Percentiles rank a stretch among this genome's conserved stretches.
These are phyloP conservation scores for Drosophila subpulchrella DNA, from an alignment of 1,140 invertebrate genomes.

Conservation along the genomic window DNA sequence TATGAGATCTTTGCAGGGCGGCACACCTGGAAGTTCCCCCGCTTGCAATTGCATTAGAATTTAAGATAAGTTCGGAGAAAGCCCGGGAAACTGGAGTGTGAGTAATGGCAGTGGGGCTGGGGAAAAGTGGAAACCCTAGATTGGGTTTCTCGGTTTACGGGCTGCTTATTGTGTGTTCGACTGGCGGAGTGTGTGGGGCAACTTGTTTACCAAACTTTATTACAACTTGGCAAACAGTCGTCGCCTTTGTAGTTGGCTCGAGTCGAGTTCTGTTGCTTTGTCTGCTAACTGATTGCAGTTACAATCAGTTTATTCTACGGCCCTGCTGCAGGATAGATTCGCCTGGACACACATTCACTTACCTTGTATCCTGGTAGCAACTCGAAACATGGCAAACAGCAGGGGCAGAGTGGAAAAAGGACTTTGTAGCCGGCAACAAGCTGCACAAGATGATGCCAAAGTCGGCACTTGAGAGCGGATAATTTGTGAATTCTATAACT, in stretches of 20 bases:
- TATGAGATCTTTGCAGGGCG: slow-evolving; percentile 55
- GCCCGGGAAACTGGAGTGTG: neutral
- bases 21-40: slow-evolving; percentile 32
- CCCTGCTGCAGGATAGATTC: slow-evolving; percentile 42
- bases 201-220: slow-evolving; percentile 82
- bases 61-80: slow-evolving; percentile 71
- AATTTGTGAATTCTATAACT: slow-evolving; percentile 43
- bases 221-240: slow-evolving; percentile 81
- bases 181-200: slow-evolving; percentile 24
- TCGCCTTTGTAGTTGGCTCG: slow-evolving; percentile 68
- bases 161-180: slow-evolving; percentile 21
- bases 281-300: slow-evolving; percentile 68
- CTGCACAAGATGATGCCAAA: slow-evolving; percentile 5
- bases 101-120: slow-evolving; percentile 16
- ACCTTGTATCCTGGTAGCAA: slow-evolving; percentile 25
- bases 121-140: slow-evolving; percentile 15
- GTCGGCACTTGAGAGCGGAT: slow-evolving; percentile 19
- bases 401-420: slow-evolving; percentile 30
- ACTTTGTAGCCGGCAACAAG: slow-evolving; percentile 27
- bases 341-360: slow-evolving; percentile 23
- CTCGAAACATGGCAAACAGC: slow-evolving; percentile 27
- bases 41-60: slow-evolving; percentile 75
- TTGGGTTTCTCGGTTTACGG: slow-evolving; percentile 34
- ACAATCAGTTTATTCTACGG: slow-evolving; percentile 73
- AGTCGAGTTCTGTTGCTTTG: slow-evolving; percentile 40